Evolutionary conservation across 2,797 vertebrate genomes (phyloP).

Genomic region (Sibirionetta formosa): DNA sequence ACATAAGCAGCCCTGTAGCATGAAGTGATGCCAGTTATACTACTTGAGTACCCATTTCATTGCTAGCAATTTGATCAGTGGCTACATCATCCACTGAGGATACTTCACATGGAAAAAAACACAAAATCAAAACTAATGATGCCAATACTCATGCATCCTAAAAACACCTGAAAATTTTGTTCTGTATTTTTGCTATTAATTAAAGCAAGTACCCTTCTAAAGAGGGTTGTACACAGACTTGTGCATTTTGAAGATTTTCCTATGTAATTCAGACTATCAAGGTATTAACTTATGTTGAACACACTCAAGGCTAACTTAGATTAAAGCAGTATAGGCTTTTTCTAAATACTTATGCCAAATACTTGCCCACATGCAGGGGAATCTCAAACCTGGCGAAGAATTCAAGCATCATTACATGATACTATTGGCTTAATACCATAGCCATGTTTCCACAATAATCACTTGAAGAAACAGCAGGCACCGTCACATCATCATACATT

Average conservation of each 20-base stretch:
- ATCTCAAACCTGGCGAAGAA: background rate
- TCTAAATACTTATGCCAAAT: background rate
- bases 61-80: rapidly evolving
- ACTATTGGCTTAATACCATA: background rate
- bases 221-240: background rate
- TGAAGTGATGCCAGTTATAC: background rate
- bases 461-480: background rate
- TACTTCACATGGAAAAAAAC: background rate
- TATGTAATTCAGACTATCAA: background rate
- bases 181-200: background rate
- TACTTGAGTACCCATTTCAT: background rate
- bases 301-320: background rate
- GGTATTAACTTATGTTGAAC: background rate
- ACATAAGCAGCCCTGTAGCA: background rate
- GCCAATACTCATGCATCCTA: background rate
- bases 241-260: background rate
- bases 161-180: background rate
- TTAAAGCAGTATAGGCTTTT: background rate
- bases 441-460: background rate
- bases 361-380: background rate
- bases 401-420: background rate
- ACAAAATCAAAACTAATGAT: background rate
- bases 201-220: background rate
- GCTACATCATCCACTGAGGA: background rate
- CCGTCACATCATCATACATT: background rate